Percentiles rank a stretch among this genome's conserved stretches.
These are phyloP conservation scores for Falcaria lacertinaria DNA, from an alignment of 2,888 invertebrate genomes.

Conservation along the genomic window DNA sequence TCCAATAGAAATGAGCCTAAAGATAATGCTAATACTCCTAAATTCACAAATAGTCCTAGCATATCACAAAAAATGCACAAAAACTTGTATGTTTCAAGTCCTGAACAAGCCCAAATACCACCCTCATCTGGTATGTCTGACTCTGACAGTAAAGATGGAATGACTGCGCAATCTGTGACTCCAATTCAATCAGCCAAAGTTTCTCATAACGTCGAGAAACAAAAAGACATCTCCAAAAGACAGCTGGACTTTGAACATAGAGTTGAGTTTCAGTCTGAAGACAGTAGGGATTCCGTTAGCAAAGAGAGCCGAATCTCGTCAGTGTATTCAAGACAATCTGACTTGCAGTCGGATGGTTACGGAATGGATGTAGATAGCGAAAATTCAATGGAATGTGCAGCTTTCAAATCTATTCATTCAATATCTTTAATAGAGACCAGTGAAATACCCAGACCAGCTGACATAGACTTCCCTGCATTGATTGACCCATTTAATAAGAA, in stretches of 20 bases:
- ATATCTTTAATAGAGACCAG: constrained; percentile 71
- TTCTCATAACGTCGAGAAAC: constrained; percentile 55
- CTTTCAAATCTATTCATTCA: constrained; percentile 70
- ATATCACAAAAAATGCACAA: constrained; percentile 77
- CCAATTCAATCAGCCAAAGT: constrained; percentile 70
- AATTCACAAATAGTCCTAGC: constrained; percentile 72
- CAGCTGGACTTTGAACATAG: constrained; percentile 73
- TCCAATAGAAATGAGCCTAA: constrained; percentile 75
- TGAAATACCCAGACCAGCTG: constrained; percentile 73
- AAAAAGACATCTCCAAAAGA: constrained; percentile 71
- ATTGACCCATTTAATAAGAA: constrained; percentile 91
- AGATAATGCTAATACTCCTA: constrained; percentile 76
- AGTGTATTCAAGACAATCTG: constrained; percentile 67
- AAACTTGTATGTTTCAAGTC: constrained; percentile 74
- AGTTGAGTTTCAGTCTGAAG: constrained; percentile 68
- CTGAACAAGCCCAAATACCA: constrained; percentile 74
- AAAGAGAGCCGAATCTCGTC: constrained; percentile 72
- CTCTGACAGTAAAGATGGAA: constrained; percentile 71
- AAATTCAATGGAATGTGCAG: constrained; percentile 75
- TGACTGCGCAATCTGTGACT: constrained; percentile 65
- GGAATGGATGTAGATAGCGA: constrained; percentile 77
- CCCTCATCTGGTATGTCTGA: constrained; percentile 73
- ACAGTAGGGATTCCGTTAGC: constrained; percentile 71
- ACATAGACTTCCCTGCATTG: constrained; percentile 70
- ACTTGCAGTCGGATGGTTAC: constrained; percentile 68